Conservation (phyloP, 2,888 invertebrate species). For the Lordiphosa andalusiaca region DNA sequence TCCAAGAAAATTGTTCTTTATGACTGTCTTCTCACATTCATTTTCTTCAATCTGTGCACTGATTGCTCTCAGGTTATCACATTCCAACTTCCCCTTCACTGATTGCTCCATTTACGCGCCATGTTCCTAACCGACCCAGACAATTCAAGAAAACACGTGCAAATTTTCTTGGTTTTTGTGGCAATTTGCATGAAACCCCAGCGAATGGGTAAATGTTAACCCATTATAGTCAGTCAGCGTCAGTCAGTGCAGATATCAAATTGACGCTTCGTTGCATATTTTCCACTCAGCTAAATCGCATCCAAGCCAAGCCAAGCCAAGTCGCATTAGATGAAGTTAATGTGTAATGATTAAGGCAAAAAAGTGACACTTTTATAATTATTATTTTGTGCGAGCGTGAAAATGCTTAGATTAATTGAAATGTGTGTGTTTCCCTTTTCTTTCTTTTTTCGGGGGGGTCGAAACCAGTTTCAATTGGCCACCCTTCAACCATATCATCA, state of each 20-base stretch:
- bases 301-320: too few species aligned
- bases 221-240: constrained; percentile 50
- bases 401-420: constrained; percentile 2
- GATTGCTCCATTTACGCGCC: constrained; percentile 36
- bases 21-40: too few species aligned
- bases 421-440: constrained; percentile 22
- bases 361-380: too few species aligned
- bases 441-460: constrained; percentile 5
- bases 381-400: too few species aligned
- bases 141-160: constrained; percentile 45
- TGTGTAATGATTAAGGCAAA: constrained; percentile 24
- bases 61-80: constrained; percentile 10
- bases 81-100: constrained; percentile 7
- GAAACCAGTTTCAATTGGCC: constrained; percentile 23
- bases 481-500: constrained; percentile 34
- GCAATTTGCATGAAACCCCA: constrained; percentile 36
- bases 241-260: constrained; percentile 34
- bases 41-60: neutral
- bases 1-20: neutral
- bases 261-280: constrained; percentile 45
- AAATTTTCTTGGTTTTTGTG: constrained; percentile 26
- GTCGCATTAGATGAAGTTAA: constrained; percentile 62
- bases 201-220: constrained; percentile 53
- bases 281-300: constrained; percentile 50
- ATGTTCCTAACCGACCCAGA: constrained; percentile 52